Conservation (phyloP, 2,888 invertebrate species). For the Epinotia brunnichana region DNA sequence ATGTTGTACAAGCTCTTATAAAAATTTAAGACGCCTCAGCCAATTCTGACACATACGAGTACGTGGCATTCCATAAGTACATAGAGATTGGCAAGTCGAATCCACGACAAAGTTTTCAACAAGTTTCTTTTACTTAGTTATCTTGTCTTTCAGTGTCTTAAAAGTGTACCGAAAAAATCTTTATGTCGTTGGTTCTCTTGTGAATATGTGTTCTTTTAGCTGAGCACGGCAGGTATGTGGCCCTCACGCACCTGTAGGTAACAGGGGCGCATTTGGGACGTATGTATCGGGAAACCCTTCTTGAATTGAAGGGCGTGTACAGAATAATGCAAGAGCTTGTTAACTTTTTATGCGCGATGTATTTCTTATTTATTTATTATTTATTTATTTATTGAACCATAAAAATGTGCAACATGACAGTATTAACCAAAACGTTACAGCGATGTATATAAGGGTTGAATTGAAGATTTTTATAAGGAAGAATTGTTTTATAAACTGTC, state of each 20-base stretch:
- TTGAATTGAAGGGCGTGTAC: constrained; percentile 23
- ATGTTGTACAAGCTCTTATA: constrained; percentile 6
- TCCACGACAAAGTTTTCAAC: constrained; percentile 32
- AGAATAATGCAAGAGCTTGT: constrained; percentile 30
- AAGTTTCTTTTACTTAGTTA: constrained; percentile 36
- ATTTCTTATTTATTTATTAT: too few relatives aligned
- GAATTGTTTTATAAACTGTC: neutral
- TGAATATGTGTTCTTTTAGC: constrained; percentile 4
- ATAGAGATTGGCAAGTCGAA: constrained; percentile 19
- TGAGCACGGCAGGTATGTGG: neutral
- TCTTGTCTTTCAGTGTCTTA: constrained; percentile 17
- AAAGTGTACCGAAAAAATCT: constrained; percentile 13
- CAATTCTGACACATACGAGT: constrained; percentile 18
- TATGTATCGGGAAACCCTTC: constrained; percentile 28
- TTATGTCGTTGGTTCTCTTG: neutral
- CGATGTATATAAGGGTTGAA: constrained; percentile 4
- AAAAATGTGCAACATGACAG: too few relatives aligned
- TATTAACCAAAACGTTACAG: too few relatives aligned
- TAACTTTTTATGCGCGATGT: constrained; percentile 21
- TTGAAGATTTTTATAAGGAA: neutral
- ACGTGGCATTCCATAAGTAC: constrained; percentile 18
- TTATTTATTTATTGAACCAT: too few relatives aligned
- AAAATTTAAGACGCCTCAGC: constrained; percentile 9
- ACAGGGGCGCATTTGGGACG: constrained; percentile 5
- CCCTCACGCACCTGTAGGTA: constrained; percentile 22